A percentile compares a stretch with the other conserved stretches of the same genome.
Evolutionary conservation across 2,113 vertebrate species (phyloP).

Genomic region (Anser cygnoides): DNA sequence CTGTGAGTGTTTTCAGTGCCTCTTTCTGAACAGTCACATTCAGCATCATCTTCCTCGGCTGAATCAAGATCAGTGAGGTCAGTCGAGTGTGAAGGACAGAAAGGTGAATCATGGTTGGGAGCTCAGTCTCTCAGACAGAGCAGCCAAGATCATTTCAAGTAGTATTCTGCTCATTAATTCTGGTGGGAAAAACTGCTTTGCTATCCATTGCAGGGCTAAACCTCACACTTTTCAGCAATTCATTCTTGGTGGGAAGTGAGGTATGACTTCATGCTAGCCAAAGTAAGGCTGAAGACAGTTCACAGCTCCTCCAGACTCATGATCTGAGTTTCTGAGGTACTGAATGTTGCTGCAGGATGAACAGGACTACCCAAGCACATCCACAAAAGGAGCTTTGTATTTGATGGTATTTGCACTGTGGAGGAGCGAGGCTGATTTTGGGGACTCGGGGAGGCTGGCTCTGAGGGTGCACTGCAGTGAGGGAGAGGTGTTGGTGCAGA

Average conservation of each 20-base stretch:
- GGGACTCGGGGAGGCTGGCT: background rate
- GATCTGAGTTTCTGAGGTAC: background rate
- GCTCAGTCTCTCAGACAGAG: background rate
- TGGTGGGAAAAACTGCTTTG: background rate
- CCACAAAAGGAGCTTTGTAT: background rate
- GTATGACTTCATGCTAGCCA: background rate
- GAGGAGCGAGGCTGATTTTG: background rate
- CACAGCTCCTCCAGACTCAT: background rate
- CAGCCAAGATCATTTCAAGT: background rate
- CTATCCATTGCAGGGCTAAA: background rate
- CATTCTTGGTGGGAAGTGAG: background rate
- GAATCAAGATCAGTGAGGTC: background rate
- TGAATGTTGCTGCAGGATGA: background rate
- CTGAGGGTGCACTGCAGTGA: background rate
- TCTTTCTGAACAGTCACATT: background rate
- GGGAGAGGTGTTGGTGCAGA: background rate
- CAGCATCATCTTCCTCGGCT: slow-evolving; percentile 2
- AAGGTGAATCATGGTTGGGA: background rate
- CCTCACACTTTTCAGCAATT: background rate
- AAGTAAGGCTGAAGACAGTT: background rate
- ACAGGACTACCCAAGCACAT: background rate
- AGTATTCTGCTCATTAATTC: background rate
- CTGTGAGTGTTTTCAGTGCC: background rate
- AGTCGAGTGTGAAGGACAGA: slow-evolving; percentile 9
- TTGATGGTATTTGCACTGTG: background rate